These are phyloP conservation scores for Tokudaia muenninki DNA, from an alignment of 2,797 vertebrate species.

Conservation along the genomic window DNA sequence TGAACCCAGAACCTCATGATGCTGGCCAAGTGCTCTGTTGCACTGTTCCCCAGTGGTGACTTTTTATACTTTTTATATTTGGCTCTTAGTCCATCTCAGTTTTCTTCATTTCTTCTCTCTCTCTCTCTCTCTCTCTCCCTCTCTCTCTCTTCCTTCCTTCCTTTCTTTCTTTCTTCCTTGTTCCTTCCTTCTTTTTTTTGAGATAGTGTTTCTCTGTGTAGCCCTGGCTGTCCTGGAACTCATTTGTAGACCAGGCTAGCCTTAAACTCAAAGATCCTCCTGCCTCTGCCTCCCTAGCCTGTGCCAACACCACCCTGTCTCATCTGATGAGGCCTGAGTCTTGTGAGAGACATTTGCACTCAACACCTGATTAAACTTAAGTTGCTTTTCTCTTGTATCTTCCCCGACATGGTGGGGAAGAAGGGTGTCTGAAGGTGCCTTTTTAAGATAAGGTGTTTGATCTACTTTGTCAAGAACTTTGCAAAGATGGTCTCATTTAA, in stretches of 20 bases:
- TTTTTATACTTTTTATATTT: background rate
- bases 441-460: background rate
- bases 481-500: slow-evolving; percentile 17
- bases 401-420: no score
- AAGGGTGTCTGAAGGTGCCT: background rate
- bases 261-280: no score
- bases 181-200: no score
- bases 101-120: background rate
- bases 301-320: no score
- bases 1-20: background rate
- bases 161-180: no score
- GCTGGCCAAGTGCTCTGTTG: background rate
- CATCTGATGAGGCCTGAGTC: background rate
- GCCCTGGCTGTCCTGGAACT: background rate
- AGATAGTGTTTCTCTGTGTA: background rate
- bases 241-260: no score
- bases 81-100: background rate
- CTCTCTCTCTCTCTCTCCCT: no score
- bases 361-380: background rate
- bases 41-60: background rate
- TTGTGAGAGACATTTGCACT: background rate
- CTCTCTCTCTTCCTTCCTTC: no score
- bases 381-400: background rate
- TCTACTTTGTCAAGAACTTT: background rate
- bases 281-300: no score